Evolutionary conservation across 2,113 vertebrate genomes (phyloP), one percentile per base, ranked within the genome.

Genomic region (Crocuta crocuta): DNA sequence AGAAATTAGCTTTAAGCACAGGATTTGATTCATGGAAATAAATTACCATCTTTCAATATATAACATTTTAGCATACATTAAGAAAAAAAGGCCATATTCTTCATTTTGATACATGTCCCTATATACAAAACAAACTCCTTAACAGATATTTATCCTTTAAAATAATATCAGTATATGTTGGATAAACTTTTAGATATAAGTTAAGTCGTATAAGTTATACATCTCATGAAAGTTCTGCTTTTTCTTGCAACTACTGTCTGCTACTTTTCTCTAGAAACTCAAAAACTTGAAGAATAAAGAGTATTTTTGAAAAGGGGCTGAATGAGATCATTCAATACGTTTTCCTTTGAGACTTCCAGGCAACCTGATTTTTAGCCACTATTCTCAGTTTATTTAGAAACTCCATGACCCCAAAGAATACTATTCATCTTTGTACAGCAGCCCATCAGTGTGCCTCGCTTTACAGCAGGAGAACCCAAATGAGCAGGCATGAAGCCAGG

Each of bases 341-440:
- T 78, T 74, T 88, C 15, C 50, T 97, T 94, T 39, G 31, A 91
- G 33, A 76, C 19, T 85, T 70, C n/a, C 45, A 94, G 58, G 68
- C 79, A 95, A 96, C 48, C 26, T 81, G 93, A 61, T 95, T 89
- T 98, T 81, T 43, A 91, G 76, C 45, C 12, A 73, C 33, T 70
- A 15, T 79, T 86, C 45, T 91, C 53, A 70, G 61, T 93, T 95
- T 94, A 96, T 92, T 94, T 79, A 73, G 93, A 94, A 97, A 96
- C 73, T 89, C 43, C 21, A 68, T 31, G 43, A 78, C 58, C 35
- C 76, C 61, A 88, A 92, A 95, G 68, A 97, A 88, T 33, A 95
- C 26, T 28, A 92, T 85, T 81, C 7, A 1, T 66, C 76, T 92
- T 94, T 84, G 31, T 94, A 76, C 28, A 63, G 63, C 87, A 35